Base-by-base conservation (phyloP, 2,113 vertebrate genomes). In the Vicugna pacos region DNA sequence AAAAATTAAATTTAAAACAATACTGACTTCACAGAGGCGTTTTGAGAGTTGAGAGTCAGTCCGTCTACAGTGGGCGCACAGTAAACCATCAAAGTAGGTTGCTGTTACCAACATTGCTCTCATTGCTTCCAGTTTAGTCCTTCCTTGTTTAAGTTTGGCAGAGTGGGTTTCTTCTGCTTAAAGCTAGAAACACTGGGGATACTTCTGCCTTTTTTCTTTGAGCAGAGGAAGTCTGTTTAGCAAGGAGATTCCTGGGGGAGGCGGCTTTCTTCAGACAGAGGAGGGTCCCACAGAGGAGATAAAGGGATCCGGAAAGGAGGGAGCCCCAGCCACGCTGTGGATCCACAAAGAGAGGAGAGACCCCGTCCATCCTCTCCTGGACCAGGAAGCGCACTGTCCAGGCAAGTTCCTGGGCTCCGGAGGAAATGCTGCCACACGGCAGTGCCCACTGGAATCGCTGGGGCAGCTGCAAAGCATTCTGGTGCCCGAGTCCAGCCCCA, bases 261-360 rank as follows among this genome's bases (percentile, higher is more conserved):
- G 38, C 6, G 32, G n/a, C 17, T 81, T 46, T 38, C 58, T 48
- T 20, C 67, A 72, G 83, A 64, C 6, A 28, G 32, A 92, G 28
- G n/a, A 38, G 20, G 30, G n/a, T 26, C n/a, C 16, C 26, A 6
- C 26, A 80, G 85, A 32, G 35, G 1, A 4, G 19, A 42, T 32
- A 20, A 6, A 13, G 4, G 22, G 42, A 60, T n/a, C 19, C 35
- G 9, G 56, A 22, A 4, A 46, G 46, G 52, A 93, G 35, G 32
- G 42, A 58, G 60, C 48, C 19, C 52, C 38, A 50, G 64, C 13
- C 46, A 30, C 1, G 0, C n/a, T 2, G 16, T 0, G 2, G 69
- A 48, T 38, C 30, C 46, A 14, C 52, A 16, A 5, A 24, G 52
- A 8, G 5, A 7, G 13, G 35, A 20, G 6, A 67, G 81, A 19